phyloP scores from a whole-genome alignment of 2,113 vertebrate genomes.

The Pomatostomus ruficeps region DNA sequence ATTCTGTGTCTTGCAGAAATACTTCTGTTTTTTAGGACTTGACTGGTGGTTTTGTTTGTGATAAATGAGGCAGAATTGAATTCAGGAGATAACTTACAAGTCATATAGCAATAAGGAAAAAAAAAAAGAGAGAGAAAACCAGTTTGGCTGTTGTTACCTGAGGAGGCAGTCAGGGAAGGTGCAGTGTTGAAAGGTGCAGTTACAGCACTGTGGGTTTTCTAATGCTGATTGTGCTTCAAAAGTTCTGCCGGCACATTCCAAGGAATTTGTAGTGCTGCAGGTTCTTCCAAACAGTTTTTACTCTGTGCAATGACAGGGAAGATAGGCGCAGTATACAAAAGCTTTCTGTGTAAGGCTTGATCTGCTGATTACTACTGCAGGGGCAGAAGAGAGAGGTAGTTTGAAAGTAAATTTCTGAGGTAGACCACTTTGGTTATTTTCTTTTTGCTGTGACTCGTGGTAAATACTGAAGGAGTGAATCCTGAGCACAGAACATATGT shows the following conservation, averaged over 20 bases:
- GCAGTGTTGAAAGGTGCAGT: background rate
- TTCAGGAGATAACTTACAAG: background rate
- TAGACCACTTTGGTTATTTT: background rate
- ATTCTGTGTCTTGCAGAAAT: background rate
- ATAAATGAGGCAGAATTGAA: background rate
- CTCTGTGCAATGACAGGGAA: background rate
- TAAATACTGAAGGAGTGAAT: background rate
- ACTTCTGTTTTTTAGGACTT: background rate
- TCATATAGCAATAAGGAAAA: background rate
- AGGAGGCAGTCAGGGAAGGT: background rate
- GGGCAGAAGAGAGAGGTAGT: background rate
- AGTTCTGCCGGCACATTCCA: background rate
- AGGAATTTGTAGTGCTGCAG: background rate
- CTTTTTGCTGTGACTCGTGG: background rate
- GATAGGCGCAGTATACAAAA: background rate
- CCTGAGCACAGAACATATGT: background rate
- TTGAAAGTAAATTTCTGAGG: background rate
- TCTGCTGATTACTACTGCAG: background rate
- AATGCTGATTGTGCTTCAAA: fast-evolving
- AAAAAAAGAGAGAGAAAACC: background rate
- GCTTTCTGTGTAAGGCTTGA: background rate
- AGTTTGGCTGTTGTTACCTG: background rate
- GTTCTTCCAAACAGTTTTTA: background rate
- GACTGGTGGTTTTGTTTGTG: background rate
- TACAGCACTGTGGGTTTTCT: background rate